Conservation (phyloP, 2,113 vertebrate genomes). For the Psammodynastes pulverulentus region DNA sequence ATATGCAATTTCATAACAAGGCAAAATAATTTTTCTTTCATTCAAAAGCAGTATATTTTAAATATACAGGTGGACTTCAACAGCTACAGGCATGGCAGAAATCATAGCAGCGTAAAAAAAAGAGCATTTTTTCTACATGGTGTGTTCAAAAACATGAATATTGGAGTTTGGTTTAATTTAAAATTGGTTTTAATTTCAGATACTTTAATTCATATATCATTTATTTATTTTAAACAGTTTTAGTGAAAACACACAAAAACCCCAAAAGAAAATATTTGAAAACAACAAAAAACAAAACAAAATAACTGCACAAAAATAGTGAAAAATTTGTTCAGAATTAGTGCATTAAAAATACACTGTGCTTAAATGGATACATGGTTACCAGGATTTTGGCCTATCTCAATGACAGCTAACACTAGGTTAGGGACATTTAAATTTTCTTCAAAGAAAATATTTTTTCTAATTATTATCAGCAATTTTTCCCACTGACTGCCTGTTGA, state of each 20-base stretch:
- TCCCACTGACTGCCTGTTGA: not conserved
- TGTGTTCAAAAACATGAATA: not conserved
- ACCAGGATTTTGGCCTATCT: not conserved
- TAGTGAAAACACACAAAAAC: not conserved
- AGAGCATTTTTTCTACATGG: not conserved
- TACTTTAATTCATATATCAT: not conserved
- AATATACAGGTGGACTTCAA: not conserved
- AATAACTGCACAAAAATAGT: not conserved
- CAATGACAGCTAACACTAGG: not conserved
- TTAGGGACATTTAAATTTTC: not conserved
- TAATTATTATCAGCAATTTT: not conserved
- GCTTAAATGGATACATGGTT: not conserved
- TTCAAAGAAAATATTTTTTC: not conserved
- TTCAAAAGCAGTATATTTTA: not conserved
- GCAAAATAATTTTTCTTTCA: not conserved
- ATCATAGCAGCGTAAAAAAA: not conserved
- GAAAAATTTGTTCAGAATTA: not conserved
- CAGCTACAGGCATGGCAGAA: not conserved
- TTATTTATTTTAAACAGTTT: not conserved
- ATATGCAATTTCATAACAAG: not conserved
- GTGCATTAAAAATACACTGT: not conserved
- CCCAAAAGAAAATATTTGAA: not conserved
- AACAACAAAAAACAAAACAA: not conserved
- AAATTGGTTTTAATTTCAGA: not conserved
- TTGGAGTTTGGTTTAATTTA: not conserved